Conservation (phyloP, 2,113 vertebrate genomes). For the Nothobranchius furzeri region DNA sequence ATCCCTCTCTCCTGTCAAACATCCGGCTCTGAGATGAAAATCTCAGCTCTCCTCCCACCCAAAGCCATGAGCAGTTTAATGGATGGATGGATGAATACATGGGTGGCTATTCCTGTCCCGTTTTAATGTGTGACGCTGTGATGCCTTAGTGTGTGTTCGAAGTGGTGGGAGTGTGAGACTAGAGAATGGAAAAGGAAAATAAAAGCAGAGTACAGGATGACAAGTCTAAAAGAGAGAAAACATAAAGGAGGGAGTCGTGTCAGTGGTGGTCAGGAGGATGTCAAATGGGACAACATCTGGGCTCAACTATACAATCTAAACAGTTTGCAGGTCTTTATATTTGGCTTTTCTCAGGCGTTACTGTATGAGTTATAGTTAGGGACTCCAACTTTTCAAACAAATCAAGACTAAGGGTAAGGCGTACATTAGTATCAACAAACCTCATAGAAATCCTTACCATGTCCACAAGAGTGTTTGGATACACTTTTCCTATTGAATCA, state of each 20-base stretch:
- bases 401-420: not conserved
- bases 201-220: constrained; percentile 2
- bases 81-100: constrained; percentile 40
- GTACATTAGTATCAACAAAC: not conserved
- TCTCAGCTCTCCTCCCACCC: constrained; percentile 24
- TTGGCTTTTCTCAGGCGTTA: not conserved
- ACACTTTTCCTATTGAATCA: not conserved
- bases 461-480: not conserved
- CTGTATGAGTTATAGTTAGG: not conserved
- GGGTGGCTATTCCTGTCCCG: constrained; percentile 45
- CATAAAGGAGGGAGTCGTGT: constrained; percentile 21
- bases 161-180: not conserved
- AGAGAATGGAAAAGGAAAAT: not conserved
- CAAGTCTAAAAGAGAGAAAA: constrained; percentile 31
- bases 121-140: constrained; percentile 35
- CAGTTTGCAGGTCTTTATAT: not conserved
- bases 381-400: not conserved
- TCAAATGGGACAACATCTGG: not conserved
- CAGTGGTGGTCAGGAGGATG: constrained; percentile 4
- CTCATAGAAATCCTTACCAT: not conserved
- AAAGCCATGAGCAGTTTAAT: constrained; percentile 51
- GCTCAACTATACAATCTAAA: not conserved
- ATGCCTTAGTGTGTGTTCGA: constrained; percentile 5
- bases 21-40: constrained; percentile 52
- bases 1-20: constrained; percentile 48